Percentiles rank a stretch among this genome's conserved stretches.
Evolutionary conservation across 2,888 invertebrate genomes (phyloP).

Genomic region (Teleogryllus oceanicus): DNA sequence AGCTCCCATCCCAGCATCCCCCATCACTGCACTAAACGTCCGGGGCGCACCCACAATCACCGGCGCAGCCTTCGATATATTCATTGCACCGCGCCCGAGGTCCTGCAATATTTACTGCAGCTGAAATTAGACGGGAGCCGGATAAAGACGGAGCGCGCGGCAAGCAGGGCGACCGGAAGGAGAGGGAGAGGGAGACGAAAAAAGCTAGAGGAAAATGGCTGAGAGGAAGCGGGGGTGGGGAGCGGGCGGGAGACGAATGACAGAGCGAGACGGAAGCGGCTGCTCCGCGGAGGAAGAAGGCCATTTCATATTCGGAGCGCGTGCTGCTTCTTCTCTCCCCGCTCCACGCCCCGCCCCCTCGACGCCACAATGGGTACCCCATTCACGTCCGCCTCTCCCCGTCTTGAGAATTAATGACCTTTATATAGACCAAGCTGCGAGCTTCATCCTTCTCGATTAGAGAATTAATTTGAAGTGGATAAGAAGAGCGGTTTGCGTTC

Average conservation of each 20-base stretch:
- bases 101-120: background rate
- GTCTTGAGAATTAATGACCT: conserved; percentile 30
- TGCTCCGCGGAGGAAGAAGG: background rate
- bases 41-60: no score
- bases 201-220: background rate
- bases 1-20: no score
- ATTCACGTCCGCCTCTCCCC: conserved; percentile 23
- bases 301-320: conserved; percentile 27
- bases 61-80: background rate
- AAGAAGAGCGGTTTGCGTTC: conserved; percentile 18
- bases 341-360: background rate
- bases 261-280: background rate
- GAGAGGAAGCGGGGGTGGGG: background rate
- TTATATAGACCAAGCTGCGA: conserved; percentile 18
- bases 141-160: background rate
- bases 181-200: background rate
- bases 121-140: conserved; percentile 11
- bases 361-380: conserved; percentile 25
- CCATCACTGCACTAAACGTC: no score
- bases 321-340: background rate
- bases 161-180: background rate
- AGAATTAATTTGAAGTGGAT: conserved; percentile 27
- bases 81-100: no score
- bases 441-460: conserved; percentile 18
- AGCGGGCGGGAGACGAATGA: background rate